Base-by-base conservation (phyloP, 2,797 vertebrate species). In the Columba guinea region DNA sequence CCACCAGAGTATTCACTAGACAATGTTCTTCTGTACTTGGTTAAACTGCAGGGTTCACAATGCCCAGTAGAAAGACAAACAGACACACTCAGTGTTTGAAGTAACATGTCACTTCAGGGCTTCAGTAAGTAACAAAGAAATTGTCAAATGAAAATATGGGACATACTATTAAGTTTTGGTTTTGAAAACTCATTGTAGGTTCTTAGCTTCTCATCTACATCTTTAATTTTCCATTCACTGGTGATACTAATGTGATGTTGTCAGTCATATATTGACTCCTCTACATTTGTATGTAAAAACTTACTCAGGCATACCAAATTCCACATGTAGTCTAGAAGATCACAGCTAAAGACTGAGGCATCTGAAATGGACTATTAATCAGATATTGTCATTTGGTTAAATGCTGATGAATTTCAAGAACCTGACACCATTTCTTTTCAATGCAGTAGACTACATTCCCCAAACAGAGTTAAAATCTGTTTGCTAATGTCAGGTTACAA, bases 91-190 rank as follows among this genome's bases (percentile, higher is more conserved):
- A 9, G 9, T 32, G 18, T 75, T 82, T 77, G 71, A 92, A 89
- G 53, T 4, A 34, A 32, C 0, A 0, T n/a, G 30, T 37, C 17
- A 18, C 13, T 56, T 75, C 32, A 64, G 39, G 17, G 7, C 49
- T 64, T 69, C 28, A 35, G 32, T 39, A 73, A 84, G 48, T 56
- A 71, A 39, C 14, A 69, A 60, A 78, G 7, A 92, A 77, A 71
- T 11, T 28, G 16, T 49, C 11, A 51, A 55, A 93, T 51, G 63
- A 78, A 79, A 87, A 37, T 44, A 27, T 21, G 44, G 48, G 19
- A 48, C 4, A 12, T 28, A 16, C 10, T 11, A n/a, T 30, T 46
- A 82, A 69, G 9, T 49, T 93, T 69, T 67, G 10, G 7, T 7
- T 52, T 88, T 65, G 28, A 81, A 78, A 82, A 58, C 16, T 70